Evolutionary conservation across 2,797 vertebrate species (phyloP), one percentile per base, ranked within the genome.

Genomic region (Gorsachius magnificus): DNA sequence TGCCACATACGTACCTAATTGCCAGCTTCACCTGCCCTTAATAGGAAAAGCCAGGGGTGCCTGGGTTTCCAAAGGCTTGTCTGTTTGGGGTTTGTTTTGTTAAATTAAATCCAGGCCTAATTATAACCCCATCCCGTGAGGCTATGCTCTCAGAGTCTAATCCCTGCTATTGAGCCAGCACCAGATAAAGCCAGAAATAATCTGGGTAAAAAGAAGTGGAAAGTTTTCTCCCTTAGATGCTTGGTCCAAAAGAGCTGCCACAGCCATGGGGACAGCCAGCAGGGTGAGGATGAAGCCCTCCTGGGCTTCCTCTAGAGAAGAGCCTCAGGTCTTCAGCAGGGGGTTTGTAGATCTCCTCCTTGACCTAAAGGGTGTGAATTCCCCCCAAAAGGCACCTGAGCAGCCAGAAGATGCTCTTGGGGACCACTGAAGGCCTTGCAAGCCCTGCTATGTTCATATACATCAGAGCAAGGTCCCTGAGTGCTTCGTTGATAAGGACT

Each of bases 171-270:
- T 64, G 66, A 81, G 33, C 26, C 0, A 2, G 14, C 43, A 31
- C 2, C 18, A 57, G 50, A 35, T 15, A 43, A 76, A 94, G 24
- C 9, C 33, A 13, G 51, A 74, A 86, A 76, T 57, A 60, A 81
- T 36, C n/a, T 41, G 6, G 36, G 50, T 20, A 16, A 64, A 83
- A 64, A 69, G 19, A 26, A 61, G 22, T 36, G 56, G 38, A 31
- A 79, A 74, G 36, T 25, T 60, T 76, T 46, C 61, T 68, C 20
- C 12, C 1, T 17, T 16, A 18, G 61, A 10, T 16, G 19, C 35
- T 63, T 0, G 0, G 5, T n/a, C 14, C 1, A 1, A 81, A 78
- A 33, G 53, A 29, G 12, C 18, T 1, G 2, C 38, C 16, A 5
- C 1, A 3, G 13, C 7, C 12, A 1, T 6, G 61, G 60, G 54